phyloP scores from a whole-genome alignment of 2,797 vertebrate species.

The Philypnodon macrostomus region DNA sequence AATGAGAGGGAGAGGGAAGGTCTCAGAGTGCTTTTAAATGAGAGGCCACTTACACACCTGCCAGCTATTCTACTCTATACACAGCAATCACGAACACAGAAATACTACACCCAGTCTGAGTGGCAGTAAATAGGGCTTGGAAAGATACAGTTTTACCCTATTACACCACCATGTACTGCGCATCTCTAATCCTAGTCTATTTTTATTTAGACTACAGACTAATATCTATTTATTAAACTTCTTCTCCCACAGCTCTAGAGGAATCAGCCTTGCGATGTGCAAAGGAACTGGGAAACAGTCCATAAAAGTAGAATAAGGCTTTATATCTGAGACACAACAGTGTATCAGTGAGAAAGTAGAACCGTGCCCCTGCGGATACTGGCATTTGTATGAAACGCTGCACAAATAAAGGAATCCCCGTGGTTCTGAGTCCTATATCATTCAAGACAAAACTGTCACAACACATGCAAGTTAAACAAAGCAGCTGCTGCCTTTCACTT shows the following conservation, averaged over 20 bases:
- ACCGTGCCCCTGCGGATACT: conserved; percentile 29
- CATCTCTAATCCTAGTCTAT: too few relatives aligned
- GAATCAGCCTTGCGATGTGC: conserved; percentile 14
- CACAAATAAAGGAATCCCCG: conserved; percentile 30
- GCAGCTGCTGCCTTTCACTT: not conserved
- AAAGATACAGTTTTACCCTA: too few relatives aligned
- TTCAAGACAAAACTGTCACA: not conserved
- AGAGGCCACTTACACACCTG: too few relatives aligned
- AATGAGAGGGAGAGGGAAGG: too few relatives aligned
- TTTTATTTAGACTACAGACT: conserved; percentile 11
- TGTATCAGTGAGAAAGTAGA: conserved; percentile 38
- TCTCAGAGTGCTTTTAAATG: too few relatives aligned
- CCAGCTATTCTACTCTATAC: too few relatives aligned
- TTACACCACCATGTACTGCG: too few relatives aligned
- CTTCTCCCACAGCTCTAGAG: conserved; percentile 13
- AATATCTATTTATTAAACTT: conserved; percentile 28
- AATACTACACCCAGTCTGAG: too few relatives aligned
- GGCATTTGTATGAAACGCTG: conserved; percentile 31
- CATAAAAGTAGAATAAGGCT: conserved; percentile 40
- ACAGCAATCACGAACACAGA: too few relatives aligned
- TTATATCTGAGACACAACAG: conserved; percentile 36
- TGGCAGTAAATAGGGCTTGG: too few relatives aligned
- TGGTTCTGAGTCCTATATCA: conserved; percentile 2
- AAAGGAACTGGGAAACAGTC: conserved; percentile 23
- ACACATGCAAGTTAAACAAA: conserved; percentile 3